A percentile compares a stretch with the other conserved stretches of the same genome.
Conservation (phyloP, 2,797 vertebrate species). For the Crotalus adamanteus region DNA sequence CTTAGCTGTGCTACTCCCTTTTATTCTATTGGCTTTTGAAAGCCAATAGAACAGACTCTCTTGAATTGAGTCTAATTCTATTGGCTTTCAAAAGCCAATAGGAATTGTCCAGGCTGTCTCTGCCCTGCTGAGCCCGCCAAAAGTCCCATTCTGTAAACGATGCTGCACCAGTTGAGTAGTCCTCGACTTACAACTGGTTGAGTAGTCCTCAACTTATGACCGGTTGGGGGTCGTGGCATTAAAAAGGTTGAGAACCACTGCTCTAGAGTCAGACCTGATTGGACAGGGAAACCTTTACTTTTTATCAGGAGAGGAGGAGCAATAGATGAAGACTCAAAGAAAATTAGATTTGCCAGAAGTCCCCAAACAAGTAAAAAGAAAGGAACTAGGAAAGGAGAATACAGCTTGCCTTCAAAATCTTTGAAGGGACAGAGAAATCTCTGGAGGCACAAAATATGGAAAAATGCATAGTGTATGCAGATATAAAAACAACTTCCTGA, state of each 20-base stretch:
- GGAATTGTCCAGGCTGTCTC: too few relatives aligned
- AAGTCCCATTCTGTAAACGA: too few relatives aligned
- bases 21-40: too few relatives aligned
- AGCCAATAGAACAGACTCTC: too few relatives aligned
- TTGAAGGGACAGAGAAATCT: not conserved
- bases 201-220: too few relatives aligned
- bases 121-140: too few relatives aligned
- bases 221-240: too few relatives aligned
- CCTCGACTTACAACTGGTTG: too few relatives aligned
- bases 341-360: not conserved
- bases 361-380: not conserved
- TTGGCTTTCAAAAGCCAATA: too few relatives aligned
- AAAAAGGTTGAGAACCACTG: not conserved
- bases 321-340: not conserved
- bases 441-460: not conserved
- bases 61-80: too few relatives aligned
- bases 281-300: not conserved
- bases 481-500: not conserved
- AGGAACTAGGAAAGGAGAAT: not conserved
- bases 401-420: not conserved
- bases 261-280: not conserved
- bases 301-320: not conserved
- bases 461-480: not conserved
- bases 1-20: too few relatives aligned
- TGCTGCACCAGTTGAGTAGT: too few relatives aligned